Percentiles rank a stretch among this genome's conserved stretches.
Conservation (phyloP, 2,113 vertebrate genomes). For the Equus przewalskii region DNA sequence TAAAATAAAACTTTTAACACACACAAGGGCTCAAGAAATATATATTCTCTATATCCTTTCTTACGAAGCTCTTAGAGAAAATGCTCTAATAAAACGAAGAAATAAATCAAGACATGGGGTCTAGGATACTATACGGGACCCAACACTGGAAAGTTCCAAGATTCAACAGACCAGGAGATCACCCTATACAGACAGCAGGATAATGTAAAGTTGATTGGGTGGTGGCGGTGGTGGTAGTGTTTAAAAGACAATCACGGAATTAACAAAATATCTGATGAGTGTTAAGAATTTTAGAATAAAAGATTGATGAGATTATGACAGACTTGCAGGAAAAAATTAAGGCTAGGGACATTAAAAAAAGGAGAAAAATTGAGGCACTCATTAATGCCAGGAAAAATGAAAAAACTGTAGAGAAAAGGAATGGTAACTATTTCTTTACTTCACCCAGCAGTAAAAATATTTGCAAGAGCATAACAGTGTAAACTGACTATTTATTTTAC, state of each 20-base stretch:
- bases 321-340: constrained; percentile 20
- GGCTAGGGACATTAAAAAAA: background rate
- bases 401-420: constrained; percentile 3
- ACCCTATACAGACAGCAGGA: background rate
- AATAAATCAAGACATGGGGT: background rate
- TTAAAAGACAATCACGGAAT: background rate
- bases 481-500: constrained; percentile 25
- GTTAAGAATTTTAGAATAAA: constrained; percentile 27
- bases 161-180: background rate
- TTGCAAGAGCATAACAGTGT: background rate
- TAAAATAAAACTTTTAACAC: background rate
- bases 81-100: background rate
- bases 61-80: constrained; percentile 31
- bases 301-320: background rate
- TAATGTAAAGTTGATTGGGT: background rate
- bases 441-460: constrained; percentile 35
- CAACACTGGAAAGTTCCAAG: background rate
- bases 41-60: background rate
- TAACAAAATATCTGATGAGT: background rate
- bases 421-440: background rate
- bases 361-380: background rate
- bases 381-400: constrained; percentile 40
- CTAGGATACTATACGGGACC: background rate
- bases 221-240: background rate
- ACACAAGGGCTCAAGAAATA: background rate